Percentiles rank a stretch among this genome's conserved stretches.
phyloP scores from a whole-genome alignment of 2,888 invertebrate species.

The Hydraecia micacea region DNA sequence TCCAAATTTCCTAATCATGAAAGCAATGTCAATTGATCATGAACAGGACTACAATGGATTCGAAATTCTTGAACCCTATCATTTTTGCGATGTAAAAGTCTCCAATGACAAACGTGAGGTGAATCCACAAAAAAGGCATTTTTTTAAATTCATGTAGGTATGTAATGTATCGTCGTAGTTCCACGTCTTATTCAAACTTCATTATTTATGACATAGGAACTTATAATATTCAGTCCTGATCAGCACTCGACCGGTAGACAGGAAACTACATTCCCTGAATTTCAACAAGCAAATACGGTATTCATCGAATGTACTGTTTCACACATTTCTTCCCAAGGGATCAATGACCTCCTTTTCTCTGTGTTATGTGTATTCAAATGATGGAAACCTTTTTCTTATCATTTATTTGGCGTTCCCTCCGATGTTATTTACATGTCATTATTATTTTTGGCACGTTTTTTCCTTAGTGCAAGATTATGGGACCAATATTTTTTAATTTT shows the following conservation, averaged over 20 bases:
- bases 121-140: background rate
- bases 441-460: slow-evolving; percentile 21
- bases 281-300: slow-evolving; percentile 41
- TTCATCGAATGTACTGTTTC: slow-evolving; percentile 30
- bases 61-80: background rate
- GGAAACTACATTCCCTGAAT: slow-evolving; percentile 43
- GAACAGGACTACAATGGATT: background rate
- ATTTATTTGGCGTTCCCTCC: slow-evolving; percentile 34
- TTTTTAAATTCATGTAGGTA: background rate
- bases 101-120: background rate
- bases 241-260: slow-evolving; percentile 20
- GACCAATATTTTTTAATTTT: background rate
- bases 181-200: slow-evolving; percentile 1
- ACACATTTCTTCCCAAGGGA: slow-evolving; percentile 28
- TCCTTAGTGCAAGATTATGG: too few relatives aligned
- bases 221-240: slow-evolving; percentile 33
- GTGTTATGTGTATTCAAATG: slow-evolving; percentile 4
- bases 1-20: background rate
- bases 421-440: slow-evolving; percentile 24
- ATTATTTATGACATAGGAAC: slow-evolving; percentile 27
- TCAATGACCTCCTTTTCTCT: slow-evolving; percentile 26
- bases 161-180: background rate
- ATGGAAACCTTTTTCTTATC: slow-evolving; percentile 24
- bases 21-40: background rate
- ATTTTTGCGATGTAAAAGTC: background rate